Evolutionary conservation across 2,888 invertebrate species (phyloP), one percentile per base, ranked within the genome.

Genomic region (Atrina japonica): DNA sequence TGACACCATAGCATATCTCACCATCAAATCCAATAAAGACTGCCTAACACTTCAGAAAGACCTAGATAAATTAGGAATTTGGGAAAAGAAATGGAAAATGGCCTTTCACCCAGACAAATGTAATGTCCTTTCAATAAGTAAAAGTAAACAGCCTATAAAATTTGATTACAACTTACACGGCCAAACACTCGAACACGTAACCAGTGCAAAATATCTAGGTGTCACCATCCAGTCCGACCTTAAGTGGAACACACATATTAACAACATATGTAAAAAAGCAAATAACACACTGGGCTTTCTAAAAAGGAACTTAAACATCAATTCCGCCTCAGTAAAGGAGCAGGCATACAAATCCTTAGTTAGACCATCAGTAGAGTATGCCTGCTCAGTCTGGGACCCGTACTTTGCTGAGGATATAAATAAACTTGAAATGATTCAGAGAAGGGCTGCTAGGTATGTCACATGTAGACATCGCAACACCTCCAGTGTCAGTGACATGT

Each of bases 1-100:
- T 40, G 73, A 76, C 45, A 66, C 68, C 1, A 61, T 58, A n/a
- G 64, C 47, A 9, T 71, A 75, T 27, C 30, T 68, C 1, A 49
- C 56, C 11, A 50, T 76, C 6, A 60, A 25, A 66, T 66, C 56
- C 1, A 29, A 45, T 2, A 11, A 11, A 27, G 68, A 61, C 35
- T 61, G 47, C 40, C 11, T 60, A n/a, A 50, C 40, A 18, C 47
- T 73, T 14, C 67, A 73, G 35, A 18, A 64, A 27, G 70, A 73
- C 47, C 66, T 70, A 1, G 47, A 66, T 58, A 63, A 61, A 58
- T 40, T 75, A 3, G 63, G 30, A 7, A 3, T 29, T 11, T 73
- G 68, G 73, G 66, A 70, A 43, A 25, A 52, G 2, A 68, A 35
- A 45, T 73, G 63, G 70, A 67, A 68, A 56, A 67, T 76, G 63